Evolutionary conservation across 2,888 invertebrate genomes (phyloP).

Genomic region (Parthenolecanium corni): DNA sequence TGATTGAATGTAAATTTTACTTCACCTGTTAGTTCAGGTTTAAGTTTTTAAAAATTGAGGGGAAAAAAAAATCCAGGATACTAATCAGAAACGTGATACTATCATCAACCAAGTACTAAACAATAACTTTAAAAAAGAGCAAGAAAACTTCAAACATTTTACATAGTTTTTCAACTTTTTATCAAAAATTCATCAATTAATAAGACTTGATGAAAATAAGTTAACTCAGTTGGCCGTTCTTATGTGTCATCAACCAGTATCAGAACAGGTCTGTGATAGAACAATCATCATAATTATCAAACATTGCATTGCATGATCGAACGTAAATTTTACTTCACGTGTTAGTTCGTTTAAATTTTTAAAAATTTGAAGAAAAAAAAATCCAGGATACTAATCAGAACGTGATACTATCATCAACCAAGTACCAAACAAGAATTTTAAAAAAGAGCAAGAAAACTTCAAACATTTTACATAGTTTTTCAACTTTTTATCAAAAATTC

Average conservation of each 20-base stretch:
- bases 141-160: not conserved
- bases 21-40: too few species aligned
- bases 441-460: not conserved
- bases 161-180: not conserved
- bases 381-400: too few species aligned
- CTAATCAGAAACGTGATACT: too few species aligned
- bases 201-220: not conserved
- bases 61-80: too few species aligned
- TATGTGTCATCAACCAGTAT: slow-evolving; percentile 34
- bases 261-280: slow-evolving; percentile 39
- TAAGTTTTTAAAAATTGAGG: too few species aligned
- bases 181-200: not conserved
- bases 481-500: not conserved
- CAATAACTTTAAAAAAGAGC: too few species aligned
- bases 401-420: not conserved
- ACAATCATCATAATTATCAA: slow-evolving; percentile 33
- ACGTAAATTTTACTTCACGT: too few species aligned
- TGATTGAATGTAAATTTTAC: too few species aligned
- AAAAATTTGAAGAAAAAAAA: too few species aligned
- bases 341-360: too few species aligned
- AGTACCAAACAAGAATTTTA: too few species aligned
- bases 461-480: not conserved
- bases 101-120: not conserved
- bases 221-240: slow-evolving; percentile 20
- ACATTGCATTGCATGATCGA: too few species aligned